Conservation (phyloP, 2,888 invertebrate species). For the Noctua pronuba region DNA sequence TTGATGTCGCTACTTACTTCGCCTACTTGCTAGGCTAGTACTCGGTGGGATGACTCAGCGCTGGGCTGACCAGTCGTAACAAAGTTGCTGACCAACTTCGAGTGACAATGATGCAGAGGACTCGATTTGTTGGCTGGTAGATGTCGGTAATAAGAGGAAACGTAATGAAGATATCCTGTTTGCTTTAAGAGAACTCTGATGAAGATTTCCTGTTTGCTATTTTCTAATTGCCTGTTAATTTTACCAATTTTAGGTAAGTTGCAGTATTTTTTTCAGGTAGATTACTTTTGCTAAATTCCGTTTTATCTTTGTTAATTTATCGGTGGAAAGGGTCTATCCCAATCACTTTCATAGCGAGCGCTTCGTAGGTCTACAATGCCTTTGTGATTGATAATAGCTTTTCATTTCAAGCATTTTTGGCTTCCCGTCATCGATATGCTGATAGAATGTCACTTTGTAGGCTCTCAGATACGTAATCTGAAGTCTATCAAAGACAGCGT, state of each 20-base stretch:
- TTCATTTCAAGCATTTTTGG: not conserved
- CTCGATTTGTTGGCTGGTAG: constrained; percentile 2
- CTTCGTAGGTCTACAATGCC: not conserved
- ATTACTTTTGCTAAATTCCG: not conserved
- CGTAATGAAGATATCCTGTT: not conserved
- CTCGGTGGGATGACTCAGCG: not conserved
- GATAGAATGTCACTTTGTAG: not conserved
- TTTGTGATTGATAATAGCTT: not conserved
- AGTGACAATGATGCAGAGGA: constrained; percentile 36
- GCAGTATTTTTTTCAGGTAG: not conserved
- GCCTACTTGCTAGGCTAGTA: constrained; percentile 4
- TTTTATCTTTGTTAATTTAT: not conserved
- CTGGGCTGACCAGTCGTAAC: constrained; percentile 16
- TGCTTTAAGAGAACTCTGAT: not conserved
- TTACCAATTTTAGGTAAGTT: not conserved
- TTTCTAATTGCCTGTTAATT: not conserved
- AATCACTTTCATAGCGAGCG: not conserved
- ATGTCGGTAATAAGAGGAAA: not conserved
- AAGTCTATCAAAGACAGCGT: constrained; percentile 3
- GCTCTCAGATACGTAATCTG: not conserved
- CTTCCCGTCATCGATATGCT: not conserved
- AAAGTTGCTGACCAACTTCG: constrained; percentile 28
- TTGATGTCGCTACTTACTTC: constrained; percentile 38
- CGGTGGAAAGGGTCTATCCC: too few species aligned
- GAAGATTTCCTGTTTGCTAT: not conserved